Conservation (phyloP, 2,797 vertebrate species). For the Pseudopleuronectes americanus region DNA sequence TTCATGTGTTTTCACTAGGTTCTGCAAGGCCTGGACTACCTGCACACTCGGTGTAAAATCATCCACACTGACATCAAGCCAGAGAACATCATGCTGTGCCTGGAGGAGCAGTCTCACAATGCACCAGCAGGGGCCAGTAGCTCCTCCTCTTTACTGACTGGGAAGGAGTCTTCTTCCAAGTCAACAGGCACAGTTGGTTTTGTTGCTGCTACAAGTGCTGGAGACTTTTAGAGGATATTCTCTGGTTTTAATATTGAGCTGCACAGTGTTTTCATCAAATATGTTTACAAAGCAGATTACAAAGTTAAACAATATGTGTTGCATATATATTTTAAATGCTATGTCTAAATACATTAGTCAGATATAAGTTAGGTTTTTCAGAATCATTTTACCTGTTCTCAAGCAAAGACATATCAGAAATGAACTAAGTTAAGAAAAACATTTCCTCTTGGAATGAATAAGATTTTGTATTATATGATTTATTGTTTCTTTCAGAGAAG, state of each 20-base stretch:
- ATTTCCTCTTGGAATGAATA: not conserved
- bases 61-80: constrained; percentile 91
- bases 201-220: constrained; percentile 19
- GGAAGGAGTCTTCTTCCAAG: constrained; percentile 34
- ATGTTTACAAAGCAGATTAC: constrained; percentile 11
- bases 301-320: not conserved
- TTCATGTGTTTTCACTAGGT: constrained; percentile 75
- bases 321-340: not conserved
- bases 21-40: constrained; percentile 87
- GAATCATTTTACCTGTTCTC: no score
- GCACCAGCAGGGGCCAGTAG: constrained; percentile 54
- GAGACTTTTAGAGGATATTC: constrained; percentile 6
- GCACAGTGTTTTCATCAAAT: not conserved
- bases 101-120: constrained; percentile 67
- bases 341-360: no score
- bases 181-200: constrained; percentile 46
- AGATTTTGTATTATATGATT: not conserved
- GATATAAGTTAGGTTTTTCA: no score
- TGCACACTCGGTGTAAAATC: constrained; percentile 87
- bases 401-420: no score
- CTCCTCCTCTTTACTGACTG: constrained; percentile 5
- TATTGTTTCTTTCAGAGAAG: constrained; percentile 31
- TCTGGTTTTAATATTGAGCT: not conserved
- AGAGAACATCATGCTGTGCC: constrained; percentile 86
- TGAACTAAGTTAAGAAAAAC: no score